A percentile compares a stretch with the other conserved stretches of the same genome.
phyloP scores from a whole-genome alignment of 2,113 vertebrate genomes.

The Corythaeola cristata region DNA sequence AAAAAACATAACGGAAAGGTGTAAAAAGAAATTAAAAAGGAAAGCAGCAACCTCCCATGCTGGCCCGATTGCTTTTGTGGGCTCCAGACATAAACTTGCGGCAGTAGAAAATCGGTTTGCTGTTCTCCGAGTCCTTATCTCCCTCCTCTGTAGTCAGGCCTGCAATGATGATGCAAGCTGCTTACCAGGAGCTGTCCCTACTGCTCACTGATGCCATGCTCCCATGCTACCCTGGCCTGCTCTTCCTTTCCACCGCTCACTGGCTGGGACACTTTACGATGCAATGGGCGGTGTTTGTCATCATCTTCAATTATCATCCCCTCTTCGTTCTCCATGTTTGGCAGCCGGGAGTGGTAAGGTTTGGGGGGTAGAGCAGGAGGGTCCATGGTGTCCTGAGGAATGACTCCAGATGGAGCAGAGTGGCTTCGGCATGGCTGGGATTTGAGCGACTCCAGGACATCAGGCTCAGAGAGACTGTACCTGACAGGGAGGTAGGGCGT shows the following conservation, averaged over 20 bases:
- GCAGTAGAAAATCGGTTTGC: slow-evolving; percentile 68
- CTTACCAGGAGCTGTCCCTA: slow-evolving; percentile 68
- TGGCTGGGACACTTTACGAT: slow-evolving; percentile 87
- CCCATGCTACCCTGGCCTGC: slow-evolving; percentile 89
- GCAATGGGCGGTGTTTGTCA: slow-evolving; percentile 83
- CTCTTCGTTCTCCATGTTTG: slow-evolving; percentile 82
- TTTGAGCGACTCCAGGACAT: slow-evolving; percentile 88
- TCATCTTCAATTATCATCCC: slow-evolving; percentile 85
- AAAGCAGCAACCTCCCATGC: slow-evolving; percentile 80
- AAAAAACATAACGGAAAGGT: slow-evolving; percentile 65
- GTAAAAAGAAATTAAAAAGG: slow-evolving; percentile 77
- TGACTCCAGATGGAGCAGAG: slow-evolving; percentile 84
- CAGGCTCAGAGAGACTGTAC: slow-evolving; percentile 90
- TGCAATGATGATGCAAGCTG: slow-evolving; percentile 47
- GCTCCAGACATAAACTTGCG: slow-evolving; percentile 67
- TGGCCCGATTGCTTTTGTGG: slow-evolving; percentile 65
- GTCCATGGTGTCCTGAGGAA: slow-evolving; percentile 86
- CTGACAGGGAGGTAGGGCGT: slow-evolving; percentile 92
- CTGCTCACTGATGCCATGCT: slow-evolving; percentile 90
- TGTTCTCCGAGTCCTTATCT: slow-evolving; percentile 59
- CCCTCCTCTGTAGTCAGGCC: slow-evolving; percentile 35
- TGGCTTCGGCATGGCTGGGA: slow-evolving; percentile 93
- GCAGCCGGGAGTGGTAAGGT: slow-evolving; percentile 85
- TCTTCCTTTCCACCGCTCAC: slow-evolving; percentile 85
- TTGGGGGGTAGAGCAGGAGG: slow-evolving; percentile 84